Conservation (phyloP, 2,888 invertebrate species). For the Nemapogon koenigi region DNA sequence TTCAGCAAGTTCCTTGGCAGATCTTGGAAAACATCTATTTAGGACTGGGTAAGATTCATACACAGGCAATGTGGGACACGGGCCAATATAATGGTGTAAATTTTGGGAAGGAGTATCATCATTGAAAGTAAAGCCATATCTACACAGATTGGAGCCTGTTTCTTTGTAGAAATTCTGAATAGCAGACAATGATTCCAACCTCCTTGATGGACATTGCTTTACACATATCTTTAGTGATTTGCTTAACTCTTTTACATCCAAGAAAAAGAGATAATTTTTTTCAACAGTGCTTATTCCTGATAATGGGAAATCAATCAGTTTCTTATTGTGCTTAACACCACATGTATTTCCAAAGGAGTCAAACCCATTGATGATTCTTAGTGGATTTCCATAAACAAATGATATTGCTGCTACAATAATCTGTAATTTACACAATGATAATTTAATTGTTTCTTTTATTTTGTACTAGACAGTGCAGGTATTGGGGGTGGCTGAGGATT, state of each 20-base stretch:
- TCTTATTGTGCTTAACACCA: constrained; percentile 80
- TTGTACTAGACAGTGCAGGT: no score
- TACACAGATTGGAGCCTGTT: constrained; percentile 80
- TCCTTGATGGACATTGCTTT: constrained; percentile 79
- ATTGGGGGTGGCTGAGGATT: no score
- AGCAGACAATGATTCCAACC: constrained; percentile 68
- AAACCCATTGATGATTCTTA: constrained; percentile 87
- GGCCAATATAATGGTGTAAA: constrained; percentile 65
- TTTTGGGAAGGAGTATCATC: constrained; percentile 42
- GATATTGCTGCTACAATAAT: constrained; percentile 86
- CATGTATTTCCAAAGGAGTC: constrained; percentile 96
- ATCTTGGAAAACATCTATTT: constrained; percentile 86
- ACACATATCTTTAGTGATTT: constrained; percentile 89
- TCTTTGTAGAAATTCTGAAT: constrained; percentile 74
- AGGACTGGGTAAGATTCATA: constrained; percentile 79
- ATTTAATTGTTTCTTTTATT: no score
- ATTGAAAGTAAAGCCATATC: constrained; percentile 70
- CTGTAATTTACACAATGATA: no score
- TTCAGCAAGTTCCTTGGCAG: constrained; percentile 69
- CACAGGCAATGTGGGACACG: constrained; percentile 82
- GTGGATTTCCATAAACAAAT: constrained; percentile 86
- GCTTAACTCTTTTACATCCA: constrained; percentile 78
- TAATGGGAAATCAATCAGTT: constrained; percentile 73
- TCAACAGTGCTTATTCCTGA: constrained; percentile 83
- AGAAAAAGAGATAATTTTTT: constrained; percentile 82